phyloP scores from a whole-genome alignment of 2,797 vertebrate species.

The Periparus ater region DNA sequence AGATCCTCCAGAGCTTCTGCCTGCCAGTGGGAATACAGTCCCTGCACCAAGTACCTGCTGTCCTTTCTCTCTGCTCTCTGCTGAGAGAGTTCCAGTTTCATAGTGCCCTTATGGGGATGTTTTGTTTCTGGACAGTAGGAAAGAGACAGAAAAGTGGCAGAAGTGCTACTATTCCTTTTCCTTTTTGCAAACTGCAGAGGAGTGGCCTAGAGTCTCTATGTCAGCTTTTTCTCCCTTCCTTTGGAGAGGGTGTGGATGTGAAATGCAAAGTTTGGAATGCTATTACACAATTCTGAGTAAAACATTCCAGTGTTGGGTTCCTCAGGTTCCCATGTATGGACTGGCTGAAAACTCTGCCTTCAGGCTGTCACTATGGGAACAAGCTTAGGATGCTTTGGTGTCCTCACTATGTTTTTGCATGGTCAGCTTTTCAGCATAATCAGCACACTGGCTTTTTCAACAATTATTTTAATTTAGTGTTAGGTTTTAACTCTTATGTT shows the following conservation, averaged over 20 bases:
- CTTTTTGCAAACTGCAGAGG: not conserved
- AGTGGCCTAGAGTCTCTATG: not conserved
- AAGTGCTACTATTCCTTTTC: not conserved
- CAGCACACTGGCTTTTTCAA: not conserved
- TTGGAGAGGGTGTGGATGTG: slow-evolving; percentile 5
- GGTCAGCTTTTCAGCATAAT: not conserved
- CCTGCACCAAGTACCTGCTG: not conserved
- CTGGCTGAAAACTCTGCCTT: not conserved
- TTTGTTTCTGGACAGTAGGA: not conserved
- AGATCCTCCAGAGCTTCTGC: not conserved
- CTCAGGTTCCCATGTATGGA: not conserved
- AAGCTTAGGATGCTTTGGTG: not conserved
- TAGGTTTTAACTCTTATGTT: not conserved
- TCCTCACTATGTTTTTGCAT: not conserved
- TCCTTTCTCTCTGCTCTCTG: not conserved
- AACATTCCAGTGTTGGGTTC: not conserved
- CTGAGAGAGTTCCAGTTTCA: not conserved
- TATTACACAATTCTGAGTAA: not conserved
- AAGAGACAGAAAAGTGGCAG: not conserved
- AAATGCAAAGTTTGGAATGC: slow-evolving; percentile 24
- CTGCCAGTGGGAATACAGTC: not conserved
- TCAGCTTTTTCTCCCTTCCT: not conserved
- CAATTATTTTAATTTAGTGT: not conserved
- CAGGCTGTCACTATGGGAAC: not conserved
- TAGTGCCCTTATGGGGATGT: not conserved